A percentile compares a stretch with the other conserved stretches of the same genome.
Evolutionary conservation across 1,140 invertebrate genomes (phyloP).

Genomic region (Microvelia longipes): DNA sequence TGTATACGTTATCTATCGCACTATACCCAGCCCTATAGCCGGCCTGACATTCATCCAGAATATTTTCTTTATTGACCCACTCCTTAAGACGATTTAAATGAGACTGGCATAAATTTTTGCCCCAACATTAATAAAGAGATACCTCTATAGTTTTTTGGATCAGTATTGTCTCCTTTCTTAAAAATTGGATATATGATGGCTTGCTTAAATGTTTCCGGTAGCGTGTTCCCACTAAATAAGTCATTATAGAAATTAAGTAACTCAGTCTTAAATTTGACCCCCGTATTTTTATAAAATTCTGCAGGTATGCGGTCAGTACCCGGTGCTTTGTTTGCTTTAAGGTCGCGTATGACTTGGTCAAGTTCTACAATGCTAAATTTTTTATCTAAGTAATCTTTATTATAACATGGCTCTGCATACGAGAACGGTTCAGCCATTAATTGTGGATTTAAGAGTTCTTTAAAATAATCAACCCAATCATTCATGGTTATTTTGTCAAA

Average conservation of each 20-base stretch:
- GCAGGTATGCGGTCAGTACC: neutral
- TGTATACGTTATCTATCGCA: too few species aligned
- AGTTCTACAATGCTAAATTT: constrained; percentile 8
- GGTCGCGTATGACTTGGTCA: neutral
- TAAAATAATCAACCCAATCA: constrained; percentile 1
- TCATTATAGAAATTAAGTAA: neutral
- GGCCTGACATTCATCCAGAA: constrained; percentile 6
- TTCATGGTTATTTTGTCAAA: neutral
- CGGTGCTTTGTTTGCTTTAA: neutral
- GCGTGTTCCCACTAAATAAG: neutral
- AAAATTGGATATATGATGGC: constrained; percentile 10
- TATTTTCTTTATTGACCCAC: constrained; percentile 1
- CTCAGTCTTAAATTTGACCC: neutral
- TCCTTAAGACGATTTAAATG: neutral
- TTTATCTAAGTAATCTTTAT: constrained; percentile 5
- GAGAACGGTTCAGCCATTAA: neutral
- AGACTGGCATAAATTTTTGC: constrained; percentile 10
- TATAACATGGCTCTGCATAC: neutral
- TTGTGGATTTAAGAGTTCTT: neutral
- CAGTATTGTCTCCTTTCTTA: constrained; percentile 11
- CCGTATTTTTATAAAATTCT: neutral
- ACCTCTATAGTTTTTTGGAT: constrained; percentile 8
- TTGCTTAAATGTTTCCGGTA: constrained; percentile 1
- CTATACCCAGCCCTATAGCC: constrained; percentile 9
- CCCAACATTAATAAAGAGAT: constrained; percentile 11